Percentiles rank a stretch among this genome's conserved stretches.
phyloP scores from a whole-genome alignment of 2,888 invertebrate species.

The Helleia helle region DNA sequence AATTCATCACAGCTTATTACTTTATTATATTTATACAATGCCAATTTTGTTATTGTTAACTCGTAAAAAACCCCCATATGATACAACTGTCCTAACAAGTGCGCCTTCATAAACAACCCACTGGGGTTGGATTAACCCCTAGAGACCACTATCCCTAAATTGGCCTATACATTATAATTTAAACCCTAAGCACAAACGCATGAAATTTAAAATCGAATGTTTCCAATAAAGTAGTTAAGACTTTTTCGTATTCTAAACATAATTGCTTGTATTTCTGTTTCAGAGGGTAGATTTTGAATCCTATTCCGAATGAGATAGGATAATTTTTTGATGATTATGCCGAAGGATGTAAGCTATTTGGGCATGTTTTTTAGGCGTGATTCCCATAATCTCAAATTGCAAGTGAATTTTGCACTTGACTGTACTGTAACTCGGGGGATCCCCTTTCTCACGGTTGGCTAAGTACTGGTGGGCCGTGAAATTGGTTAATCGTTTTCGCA shows the following conservation, averaged over 20 bases:
- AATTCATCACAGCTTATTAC: slow-evolving; percentile 20
- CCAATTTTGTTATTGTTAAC: slow-evolving; percentile 61
- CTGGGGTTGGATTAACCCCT: slow-evolving; percentile 46
- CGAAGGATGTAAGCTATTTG: slow-evolving; percentile 24
- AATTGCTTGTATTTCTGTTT: neutral
- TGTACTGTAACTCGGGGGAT: slow-evolving; percentile 33
- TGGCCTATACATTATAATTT: slow-evolving; percentile 21
- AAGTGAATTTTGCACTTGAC: slow-evolving; percentile 68
- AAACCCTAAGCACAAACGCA: slow-evolving; percentile 11
- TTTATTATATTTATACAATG: slow-evolving; percentile 25
- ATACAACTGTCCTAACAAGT: slow-evolving; percentile 63
- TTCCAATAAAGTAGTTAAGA: slow-evolving; percentile 20
- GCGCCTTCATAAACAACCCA: slow-evolving; percentile 32
- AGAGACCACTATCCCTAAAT: slow-evolving; percentile 52
- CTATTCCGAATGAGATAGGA: slow-evolving; percentile 3
- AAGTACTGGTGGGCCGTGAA: slow-evolving; percentile 32
- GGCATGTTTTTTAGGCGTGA: slow-evolving; percentile 46
- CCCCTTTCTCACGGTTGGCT: slow-evolving; percentile 49
- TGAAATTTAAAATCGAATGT: slow-evolving; percentile 23
- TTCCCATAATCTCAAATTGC: slow-evolving; percentile 70
- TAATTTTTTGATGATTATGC: neutral
- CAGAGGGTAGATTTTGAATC: slow-evolving; percentile 19
- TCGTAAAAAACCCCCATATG: slow-evolving; percentile 45
- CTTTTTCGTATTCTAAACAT: neutral
- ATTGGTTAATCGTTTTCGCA: slow-evolving; percentile 21